A percentile compares a stretch with the other conserved stretches of the same genome.
These are phyloP conservation scores for Drosophila bunnanda DNA, from an alignment of 2,888 invertebrate genomes.

Conservation along the genomic window DNA sequence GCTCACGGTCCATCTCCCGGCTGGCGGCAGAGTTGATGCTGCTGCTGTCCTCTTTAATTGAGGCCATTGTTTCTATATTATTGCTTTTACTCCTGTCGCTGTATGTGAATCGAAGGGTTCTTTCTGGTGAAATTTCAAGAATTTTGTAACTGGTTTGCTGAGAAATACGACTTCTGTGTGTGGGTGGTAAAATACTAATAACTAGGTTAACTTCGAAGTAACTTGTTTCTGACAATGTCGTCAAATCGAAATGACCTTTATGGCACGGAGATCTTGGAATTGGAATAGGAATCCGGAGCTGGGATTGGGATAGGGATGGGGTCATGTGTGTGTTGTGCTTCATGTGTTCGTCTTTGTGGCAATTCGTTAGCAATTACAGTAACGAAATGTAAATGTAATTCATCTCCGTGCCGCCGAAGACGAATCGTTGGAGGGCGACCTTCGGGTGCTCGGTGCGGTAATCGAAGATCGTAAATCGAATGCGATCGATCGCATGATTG, in stretches of 20 bases:
- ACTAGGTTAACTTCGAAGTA: conserved; percentile 20
- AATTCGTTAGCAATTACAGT: conserved; percentile 58
- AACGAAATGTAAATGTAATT: conserved; percentile 71
- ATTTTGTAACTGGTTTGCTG: conserved; percentile 22
- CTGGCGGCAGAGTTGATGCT: conserved; percentile 43
- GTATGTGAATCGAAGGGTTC: conserved; percentile 13
- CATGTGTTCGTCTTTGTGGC: conserved; percentile 24
- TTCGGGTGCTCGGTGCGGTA: conserved; percentile 55
- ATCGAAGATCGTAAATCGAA: conserved; percentile 46
- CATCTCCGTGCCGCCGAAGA: conserved; percentile 64
- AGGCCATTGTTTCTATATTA: conserved; percentile 30
- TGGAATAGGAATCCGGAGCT: not conserved
- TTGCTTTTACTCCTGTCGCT: not conserved
- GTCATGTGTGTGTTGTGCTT: conserved; percentile 8
- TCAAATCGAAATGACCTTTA: conserved; percentile 31
- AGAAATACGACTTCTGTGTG: conserved; percentile 35
- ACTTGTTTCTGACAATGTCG: conserved; percentile 20
- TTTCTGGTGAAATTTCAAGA: conserved; percentile 7
- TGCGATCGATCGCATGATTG: conserved; percentile 48
- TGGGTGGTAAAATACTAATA: conserved; percentile 4
- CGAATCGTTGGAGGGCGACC: conserved; percentile 51
- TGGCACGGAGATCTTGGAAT: conserved; percentile 18
- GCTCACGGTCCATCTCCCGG: not conserved
- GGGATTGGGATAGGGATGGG: not conserved
- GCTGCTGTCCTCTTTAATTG: conserved; percentile 54